Evolutionary conservation across 2,797 vertebrate genomes (phyloP).

Genomic region (Glyptemys insculpta): DNA sequence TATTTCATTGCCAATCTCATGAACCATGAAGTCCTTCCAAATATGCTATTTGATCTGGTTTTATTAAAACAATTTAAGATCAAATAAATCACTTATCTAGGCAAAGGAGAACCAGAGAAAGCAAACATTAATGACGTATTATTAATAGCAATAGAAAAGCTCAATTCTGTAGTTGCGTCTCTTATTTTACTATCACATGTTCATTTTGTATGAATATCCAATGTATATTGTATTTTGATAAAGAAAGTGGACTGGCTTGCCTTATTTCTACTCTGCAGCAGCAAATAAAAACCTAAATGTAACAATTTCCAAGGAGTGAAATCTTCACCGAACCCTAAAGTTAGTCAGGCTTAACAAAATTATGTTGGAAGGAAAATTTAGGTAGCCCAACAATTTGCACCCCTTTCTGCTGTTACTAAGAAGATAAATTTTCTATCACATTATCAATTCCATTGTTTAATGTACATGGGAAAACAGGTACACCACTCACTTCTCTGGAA

Average conservation of each 20-base stretch:
- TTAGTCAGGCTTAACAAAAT: neutral
- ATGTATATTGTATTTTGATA: neutral
- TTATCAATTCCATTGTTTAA: neutral
- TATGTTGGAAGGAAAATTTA: neutral
- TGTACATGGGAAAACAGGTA: neutral
- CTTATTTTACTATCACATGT: neutral
- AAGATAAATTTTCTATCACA: neutral
- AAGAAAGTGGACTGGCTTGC: neutral
- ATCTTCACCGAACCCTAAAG: neutral
- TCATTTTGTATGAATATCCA: neutral
- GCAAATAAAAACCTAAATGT: neutral
- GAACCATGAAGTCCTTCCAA: neutral
- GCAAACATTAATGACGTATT: neutral
- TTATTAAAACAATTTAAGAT: neutral
- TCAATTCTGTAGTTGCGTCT: neutral
- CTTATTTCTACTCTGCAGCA: neutral
- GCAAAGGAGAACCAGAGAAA: neutral
- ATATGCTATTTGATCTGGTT: neutral
- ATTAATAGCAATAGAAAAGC: neutral
- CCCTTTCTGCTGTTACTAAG: conserved; percentile 7
- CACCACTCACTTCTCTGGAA: neutral
- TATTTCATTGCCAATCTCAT: neutral
- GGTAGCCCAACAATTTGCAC: neutral
- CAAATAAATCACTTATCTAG: neutral
- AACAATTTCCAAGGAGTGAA: neutral